These are phyloP conservation scores for Metopia argyrocephala DNA, from an alignment of 2,888 invertebrate species.

Conservation along the genomic window DNA sequence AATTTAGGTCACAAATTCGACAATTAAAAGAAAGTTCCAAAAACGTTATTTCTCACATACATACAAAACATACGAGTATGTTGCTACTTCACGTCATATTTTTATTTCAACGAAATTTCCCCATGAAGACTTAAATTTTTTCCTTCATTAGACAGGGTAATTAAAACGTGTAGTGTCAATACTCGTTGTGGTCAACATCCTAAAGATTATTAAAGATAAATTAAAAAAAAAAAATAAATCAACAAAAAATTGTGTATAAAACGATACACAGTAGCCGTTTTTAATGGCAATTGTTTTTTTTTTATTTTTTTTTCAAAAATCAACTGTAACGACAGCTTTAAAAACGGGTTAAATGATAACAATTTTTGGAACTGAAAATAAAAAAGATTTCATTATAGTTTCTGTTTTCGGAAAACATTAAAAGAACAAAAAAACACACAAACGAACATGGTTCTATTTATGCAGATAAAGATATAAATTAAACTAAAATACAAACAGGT, in stretches of 20 bases:
- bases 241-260: background rate
- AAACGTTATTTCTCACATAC: constrained; percentile 24
- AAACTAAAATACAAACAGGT: background rate
- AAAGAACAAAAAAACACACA: background rate
- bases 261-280: constrained; percentile 50
- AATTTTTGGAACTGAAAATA: background rate
- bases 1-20: constrained; percentile 55
- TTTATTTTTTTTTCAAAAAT: constrained; percentile 13
- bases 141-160: constrained; percentile 56
- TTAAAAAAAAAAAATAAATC: constrained; percentile 19
- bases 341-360: constrained; percentile 52
- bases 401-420: constrained; percentile 44
- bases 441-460: background rate
- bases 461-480: background rate
- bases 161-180: constrained; percentile 45
- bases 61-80: too few relatives aligned
- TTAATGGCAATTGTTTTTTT: constrained; percentile 42
- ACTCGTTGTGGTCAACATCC: constrained; percentile 35
- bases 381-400: constrained; percentile 7
- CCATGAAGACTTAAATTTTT: constrained; percentile 33
- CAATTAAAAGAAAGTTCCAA: constrained; percentile 58
- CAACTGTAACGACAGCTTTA: background rate
- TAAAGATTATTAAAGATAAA: constrained; percentile 60
- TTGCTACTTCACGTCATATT: too few relatives aligned
- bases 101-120: constrained; percentile 25